Conservation (phyloP, 1,140 invertebrate genomes). For the Formica selysi region DNA sequence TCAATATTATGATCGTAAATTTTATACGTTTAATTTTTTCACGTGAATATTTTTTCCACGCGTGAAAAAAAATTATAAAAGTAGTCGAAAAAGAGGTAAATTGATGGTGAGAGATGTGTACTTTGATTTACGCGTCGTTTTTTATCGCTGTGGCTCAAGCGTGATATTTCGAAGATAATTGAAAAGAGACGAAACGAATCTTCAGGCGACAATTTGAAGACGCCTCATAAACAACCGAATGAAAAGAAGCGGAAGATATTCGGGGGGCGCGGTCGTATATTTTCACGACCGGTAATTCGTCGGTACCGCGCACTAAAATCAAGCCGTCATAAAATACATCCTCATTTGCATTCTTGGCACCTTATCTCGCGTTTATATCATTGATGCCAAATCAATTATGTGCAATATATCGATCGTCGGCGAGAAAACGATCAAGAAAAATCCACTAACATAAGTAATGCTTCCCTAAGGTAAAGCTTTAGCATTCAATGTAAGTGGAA, state of each 20-base stretch:
- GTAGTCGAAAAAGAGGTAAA: slow-evolving; percentile 15
- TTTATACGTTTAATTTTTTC: neutral
- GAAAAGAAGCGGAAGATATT: slow-evolving; percentile 12
- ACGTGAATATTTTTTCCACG: neutral
- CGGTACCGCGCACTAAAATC: slow-evolving; percentile 28
- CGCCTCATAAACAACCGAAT: slow-evolving; percentile 2
- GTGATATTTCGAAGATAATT: slow-evolving; percentile 15
- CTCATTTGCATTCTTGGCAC: slow-evolving; percentile 37
- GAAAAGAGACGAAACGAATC: slow-evolving; percentile 10
- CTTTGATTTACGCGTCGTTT: slow-evolving; percentile 20
- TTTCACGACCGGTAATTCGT: slow-evolving; percentile 31
- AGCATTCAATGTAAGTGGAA: neutral
- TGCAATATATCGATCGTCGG: neutral
- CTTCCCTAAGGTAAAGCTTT: neutral
- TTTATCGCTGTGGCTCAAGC: neutral
- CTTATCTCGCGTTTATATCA: neutral
- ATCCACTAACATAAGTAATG: neutral
- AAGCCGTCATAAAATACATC: slow-evolving; percentile 19
- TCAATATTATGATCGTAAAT: neutral
- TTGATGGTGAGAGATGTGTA: neutral
- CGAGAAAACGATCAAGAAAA: neutral
- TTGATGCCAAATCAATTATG: neutral
- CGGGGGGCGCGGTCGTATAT: neutral
- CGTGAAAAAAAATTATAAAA: neutral
- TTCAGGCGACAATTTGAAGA: neutral